Percentiles rank a stretch among this genome's conserved stretches.
Evolutionary conservation across 1,140 invertebrate genomes (phyloP).

Genomic region (Monomorium pharaonis): DNA sequence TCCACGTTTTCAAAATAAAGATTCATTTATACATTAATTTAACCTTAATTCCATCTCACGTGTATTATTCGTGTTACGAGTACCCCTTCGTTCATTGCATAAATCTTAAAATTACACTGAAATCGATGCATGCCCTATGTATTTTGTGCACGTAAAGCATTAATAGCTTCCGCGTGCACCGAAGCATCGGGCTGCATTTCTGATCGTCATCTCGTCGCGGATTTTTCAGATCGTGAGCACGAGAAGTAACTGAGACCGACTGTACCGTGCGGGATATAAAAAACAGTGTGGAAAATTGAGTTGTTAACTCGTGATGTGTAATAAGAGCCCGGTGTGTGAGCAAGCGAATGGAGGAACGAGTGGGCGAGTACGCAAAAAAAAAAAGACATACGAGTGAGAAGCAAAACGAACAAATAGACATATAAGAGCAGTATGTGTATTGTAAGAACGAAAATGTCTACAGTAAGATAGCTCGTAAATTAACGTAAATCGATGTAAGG

Average conservation of each 20-base stretch:
- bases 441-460: neutral
- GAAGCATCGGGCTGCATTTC: neutral
- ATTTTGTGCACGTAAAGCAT: conserved; percentile 4
- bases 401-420: neutral
- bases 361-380: neutral
- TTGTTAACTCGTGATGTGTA: neutral
- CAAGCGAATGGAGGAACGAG: neutral
- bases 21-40: no score
- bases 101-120: neutral
- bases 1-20: neutral
- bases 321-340: neutral
- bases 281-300: neutral
- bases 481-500: neutral
- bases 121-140: neutral
- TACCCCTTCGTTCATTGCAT: neutral
- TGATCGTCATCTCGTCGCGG: neutral
- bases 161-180: neutral
- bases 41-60: neutral
- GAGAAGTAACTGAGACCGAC: neutral
- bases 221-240: neutral
- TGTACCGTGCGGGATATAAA: neutral
- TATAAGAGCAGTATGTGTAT: neutral
- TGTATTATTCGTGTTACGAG: neutral
- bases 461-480: neutral
- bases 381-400: neutral